Percentiles rank a stretch among this genome's conserved stretches.
These are phyloP conservation scores for Choloepus hoffmanni DNA, from an alignment of 2,113 vertebrate species.

Conservation along the genomic window DNA sequence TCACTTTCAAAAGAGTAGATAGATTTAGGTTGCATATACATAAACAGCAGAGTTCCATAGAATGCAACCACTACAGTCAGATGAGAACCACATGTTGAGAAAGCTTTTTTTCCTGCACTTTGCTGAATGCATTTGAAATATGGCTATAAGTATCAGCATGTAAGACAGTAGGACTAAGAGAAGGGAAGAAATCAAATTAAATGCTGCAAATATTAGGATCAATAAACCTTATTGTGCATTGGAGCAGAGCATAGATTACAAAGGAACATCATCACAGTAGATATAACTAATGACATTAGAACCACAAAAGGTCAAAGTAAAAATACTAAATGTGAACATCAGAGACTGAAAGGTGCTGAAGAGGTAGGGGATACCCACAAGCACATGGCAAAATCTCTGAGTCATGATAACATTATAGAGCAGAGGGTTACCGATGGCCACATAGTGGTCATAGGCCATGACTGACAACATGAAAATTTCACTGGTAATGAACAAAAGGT, in stretches of 20 bases:
- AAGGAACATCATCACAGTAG: background rate
- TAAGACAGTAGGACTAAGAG: no score
- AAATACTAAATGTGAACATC: conserved; percentile 22
- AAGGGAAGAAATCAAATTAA: background rate
- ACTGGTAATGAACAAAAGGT: background rate
- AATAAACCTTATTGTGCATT: background rate
- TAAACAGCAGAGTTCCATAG: no score
- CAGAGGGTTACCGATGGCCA: conserved; percentile 5
- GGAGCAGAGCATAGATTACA: conserved; percentile 38
- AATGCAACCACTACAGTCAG: no score
- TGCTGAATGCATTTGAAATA: no score
- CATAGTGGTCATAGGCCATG: conserved; percentile 35
- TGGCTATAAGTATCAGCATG: no score
- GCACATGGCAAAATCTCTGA: background rate
- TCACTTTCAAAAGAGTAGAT: no score
- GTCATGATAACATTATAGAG: conserved; percentile 5
- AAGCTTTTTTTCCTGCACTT: no score
- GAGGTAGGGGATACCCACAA: background rate
- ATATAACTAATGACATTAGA: no score
- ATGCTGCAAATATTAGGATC: conserved; percentile 39
- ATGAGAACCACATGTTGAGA: no score
- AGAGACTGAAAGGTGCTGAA: background rate
- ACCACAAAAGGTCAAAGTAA: conserved; percentile 56
- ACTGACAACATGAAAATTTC: conserved; percentile 25
- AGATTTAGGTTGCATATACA: no score